Evolutionary conservation across 2,113 vertebrate species (phyloP), one percentile per base, ranked within the genome.

Genomic region (Rhinopomastus cyanomelas): DNA sequence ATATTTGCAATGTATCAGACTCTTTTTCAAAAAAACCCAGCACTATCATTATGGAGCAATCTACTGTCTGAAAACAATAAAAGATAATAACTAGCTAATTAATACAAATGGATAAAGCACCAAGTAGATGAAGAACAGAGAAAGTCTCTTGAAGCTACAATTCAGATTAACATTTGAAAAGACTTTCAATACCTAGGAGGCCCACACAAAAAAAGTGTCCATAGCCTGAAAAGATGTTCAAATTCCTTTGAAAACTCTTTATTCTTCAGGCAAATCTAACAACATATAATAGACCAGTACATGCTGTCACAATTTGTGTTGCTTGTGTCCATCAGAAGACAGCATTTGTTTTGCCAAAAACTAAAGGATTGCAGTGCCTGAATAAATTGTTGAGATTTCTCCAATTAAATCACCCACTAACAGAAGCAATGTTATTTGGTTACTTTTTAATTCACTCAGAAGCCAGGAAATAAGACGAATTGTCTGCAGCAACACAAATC

Each of bases 321-420:
- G n/a, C 71, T 81, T 53, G 37, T 78, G 59, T 87, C 83, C 56
- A 32, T 93, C 64, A 85, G 53, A 89, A 46, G 64, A 42, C 81
- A 93, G 56, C 84, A 84, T 90, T 96, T 95, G 90, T 94, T 95
- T 95, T 94, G 66, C 66, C 39, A 69, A 68, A 91, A 94, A 59
- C 90, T 17, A 85, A 96, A 92, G 30, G 65, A 69, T 81, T 96
- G 55, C 16, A 71, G 13, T 81, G 90, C 92, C 78, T 82, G 51
- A 82, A 85, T 93, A 93, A 96, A 61, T 90, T 96, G 86, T 91
- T 80, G 74, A 95, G 66, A 80, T 87, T 93, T 87, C 64, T 77
- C 72, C 92, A 96, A 92, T 96, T 97, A 97, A 97, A 97, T 96
- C 93, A 95, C 39, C 32, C 83, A 83, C 81, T 92, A 94, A 95